Percentiles rank a stretch among this genome's conserved stretches.
phyloP scores from a whole-genome alignment of 1,140 invertebrate species.

The Formica exsecta region DNA sequence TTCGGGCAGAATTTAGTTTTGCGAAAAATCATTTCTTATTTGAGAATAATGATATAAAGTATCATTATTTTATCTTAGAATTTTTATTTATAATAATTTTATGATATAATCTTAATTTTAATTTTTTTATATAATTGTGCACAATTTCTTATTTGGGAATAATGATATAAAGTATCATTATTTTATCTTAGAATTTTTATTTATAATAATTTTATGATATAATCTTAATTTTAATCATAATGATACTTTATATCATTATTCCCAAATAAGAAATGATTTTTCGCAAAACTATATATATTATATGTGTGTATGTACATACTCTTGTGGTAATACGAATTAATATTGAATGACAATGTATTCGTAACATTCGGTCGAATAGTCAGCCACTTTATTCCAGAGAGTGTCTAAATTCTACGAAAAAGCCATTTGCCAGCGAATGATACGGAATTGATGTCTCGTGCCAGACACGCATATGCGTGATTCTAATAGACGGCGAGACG shows the following conservation, averaged over 20 bases:
- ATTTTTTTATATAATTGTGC: not conserved
- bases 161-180: no score
- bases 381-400: slow-evolving; percentile 1
- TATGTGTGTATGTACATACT: not conserved
- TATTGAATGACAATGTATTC: slow-evolving; percentile 1
- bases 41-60: not conserved
- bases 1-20: not conserved
- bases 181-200: no score
- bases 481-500: slow-evolving; percentile 41
- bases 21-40: not conserved
- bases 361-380: slow-evolving; percentile 13
- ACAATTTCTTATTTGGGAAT: no score
- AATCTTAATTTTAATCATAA: no score
- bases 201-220: no score
- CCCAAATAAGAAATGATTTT: not conserved
- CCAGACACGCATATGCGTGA: slow-evolving; percentile 59
- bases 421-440: slow-evolving; percentile 46
- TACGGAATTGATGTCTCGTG: slow-evolving; percentile 42
- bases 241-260: not conserved
- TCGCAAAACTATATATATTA: not conserved
- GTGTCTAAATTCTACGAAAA: slow-evolving; percentile 41
- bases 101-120: not conserved
- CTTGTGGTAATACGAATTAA: not conserved
- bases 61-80: not conserved
- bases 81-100: not conserved